Evolutionary conservation across 2,113 vertebrate genomes (phyloP), one percentile per base, ranked within the genome.

Genomic region (Macquaria ambigua): DNA sequence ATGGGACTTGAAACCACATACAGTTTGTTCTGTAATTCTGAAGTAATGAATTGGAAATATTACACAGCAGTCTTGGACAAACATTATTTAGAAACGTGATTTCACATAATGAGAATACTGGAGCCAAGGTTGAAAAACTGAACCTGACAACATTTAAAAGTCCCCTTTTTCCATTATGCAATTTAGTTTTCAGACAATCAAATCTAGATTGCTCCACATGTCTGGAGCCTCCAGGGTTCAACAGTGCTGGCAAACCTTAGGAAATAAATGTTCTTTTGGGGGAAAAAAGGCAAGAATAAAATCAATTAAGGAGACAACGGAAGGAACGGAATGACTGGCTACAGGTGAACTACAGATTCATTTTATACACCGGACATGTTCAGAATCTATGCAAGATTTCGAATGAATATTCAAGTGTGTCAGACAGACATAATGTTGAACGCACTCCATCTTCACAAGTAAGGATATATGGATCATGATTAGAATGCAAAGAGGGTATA

Each of bases 371-470:
- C 5, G 3, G 28, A 12, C 28, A 12, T 16, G 83, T 41, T 58
- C 59, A 31, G 48, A 64, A 43, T 20, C 28, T 31, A 6, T 18
- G 28, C 12, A 10, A 77, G 41, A 50, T 18, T 77, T 70, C 21
- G 81, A n/a, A 75, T 87, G 62, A 86, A 86, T 80, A 84, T 82
- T 79, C 77, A 81, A 52, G 79, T 23, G 72, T 39, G 52, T 43
- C 61, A 48, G 69, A 43, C 56, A 53, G 84, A 61, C 77, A 18
- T n/a, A 31, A 61, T 52, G 68, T 59, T 55, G 77, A 84, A 77
- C 63, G 12, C 62, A 21, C 53, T 25, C 58, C 37, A 34, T 62
- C 56, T 25, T 37, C 31, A 41, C 63, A 63, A 70, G 71, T 72
- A 8, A n/a, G 59, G 64, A 68, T 56, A 43, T 81, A 83, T 68